Conservation (phyloP, 2,888 invertebrate genomes). For the Cancer borealis region DNA sequence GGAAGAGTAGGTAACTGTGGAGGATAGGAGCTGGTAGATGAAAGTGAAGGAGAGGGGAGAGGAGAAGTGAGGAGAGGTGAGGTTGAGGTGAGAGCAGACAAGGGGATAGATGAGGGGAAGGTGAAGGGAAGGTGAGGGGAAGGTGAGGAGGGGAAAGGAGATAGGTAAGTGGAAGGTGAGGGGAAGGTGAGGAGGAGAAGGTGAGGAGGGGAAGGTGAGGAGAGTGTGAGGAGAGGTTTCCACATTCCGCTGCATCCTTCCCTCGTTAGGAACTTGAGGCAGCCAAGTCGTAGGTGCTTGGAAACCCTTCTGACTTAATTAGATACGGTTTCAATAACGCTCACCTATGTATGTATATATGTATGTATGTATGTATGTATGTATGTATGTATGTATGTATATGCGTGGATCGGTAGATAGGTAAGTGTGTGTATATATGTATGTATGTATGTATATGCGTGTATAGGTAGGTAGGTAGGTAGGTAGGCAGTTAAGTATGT, state of each 20-base stretch:
- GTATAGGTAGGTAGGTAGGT: not conserved
- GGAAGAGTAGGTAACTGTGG: not conserved
- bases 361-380: not conserved
- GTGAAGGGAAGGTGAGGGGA: no score
- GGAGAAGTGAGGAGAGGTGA: not conserved
- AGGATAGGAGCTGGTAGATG: no score
- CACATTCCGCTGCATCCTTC: conserved; percentile 27
- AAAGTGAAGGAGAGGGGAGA: not conserved
- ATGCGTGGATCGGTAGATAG: not conserved
- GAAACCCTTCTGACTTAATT: conserved; percentile 27
- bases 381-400: not conserved
- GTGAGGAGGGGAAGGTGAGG: not conserved
- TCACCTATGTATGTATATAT: not conserved
- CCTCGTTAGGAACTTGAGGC: conserved; percentile 22
- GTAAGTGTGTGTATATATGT: not conserved
- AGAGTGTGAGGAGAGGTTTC: not conserved
- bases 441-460: not conserved
- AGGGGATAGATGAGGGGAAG: not conserved
- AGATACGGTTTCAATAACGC: conserved; percentile 11
- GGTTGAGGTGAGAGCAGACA: not conserved
- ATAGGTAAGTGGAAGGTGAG: not conserved
- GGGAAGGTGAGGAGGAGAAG: not conserved
- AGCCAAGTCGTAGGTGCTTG: conserved; percentile 8
- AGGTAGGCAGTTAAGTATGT: not conserved
- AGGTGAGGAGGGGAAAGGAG: not conserved